Evolutionary conservation across 2,888 invertebrate species (phyloP).

Genomic region (Meiosimyza platycephala): DNA sequence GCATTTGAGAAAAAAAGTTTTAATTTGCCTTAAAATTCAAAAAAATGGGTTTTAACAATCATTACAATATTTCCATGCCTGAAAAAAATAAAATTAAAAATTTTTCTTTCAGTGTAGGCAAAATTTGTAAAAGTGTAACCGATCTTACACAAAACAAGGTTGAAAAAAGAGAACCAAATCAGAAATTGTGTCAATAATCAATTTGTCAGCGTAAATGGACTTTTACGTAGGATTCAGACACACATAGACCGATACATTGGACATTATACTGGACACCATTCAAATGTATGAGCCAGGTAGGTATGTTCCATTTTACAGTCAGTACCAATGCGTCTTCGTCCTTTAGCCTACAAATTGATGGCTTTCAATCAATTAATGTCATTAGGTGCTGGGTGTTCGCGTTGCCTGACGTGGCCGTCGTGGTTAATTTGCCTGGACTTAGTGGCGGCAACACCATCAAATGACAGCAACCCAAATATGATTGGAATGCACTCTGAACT

Average conservation of each 20-base stretch:
- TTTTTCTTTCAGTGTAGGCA: no score
- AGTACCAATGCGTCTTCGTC: background rate
- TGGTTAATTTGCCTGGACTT: background rate
- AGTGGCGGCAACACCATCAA: slow-evolving; percentile 5
- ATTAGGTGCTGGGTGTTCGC: slow-evolving; percentile 27
- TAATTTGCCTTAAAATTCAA: no score
- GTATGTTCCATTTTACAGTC: background rate
- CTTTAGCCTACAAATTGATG: slow-evolving; percentile 27
- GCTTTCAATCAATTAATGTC: slow-evolving; percentile 36
- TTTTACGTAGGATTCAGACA: background rate
- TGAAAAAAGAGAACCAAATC: background rate
- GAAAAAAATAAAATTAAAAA: no score
- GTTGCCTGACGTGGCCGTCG: background rate
- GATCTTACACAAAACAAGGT: no score
- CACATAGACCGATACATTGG: background rate
- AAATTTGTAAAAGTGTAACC: background rate
- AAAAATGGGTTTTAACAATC: no score
- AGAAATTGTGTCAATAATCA: slow-evolving; percentile 45
- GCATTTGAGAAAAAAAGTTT: no score
- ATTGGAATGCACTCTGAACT: slow-evolving; percentile 5
- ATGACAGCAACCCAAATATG: background rate
- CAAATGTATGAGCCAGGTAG: background rate
- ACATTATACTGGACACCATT: no score
- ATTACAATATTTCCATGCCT: no score
- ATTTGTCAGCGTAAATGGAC: slow-evolving; percentile 46